Evolutionary conservation across 2,113 vertebrate species (phyloP).

Genomic region (Zeus faber): DNA sequence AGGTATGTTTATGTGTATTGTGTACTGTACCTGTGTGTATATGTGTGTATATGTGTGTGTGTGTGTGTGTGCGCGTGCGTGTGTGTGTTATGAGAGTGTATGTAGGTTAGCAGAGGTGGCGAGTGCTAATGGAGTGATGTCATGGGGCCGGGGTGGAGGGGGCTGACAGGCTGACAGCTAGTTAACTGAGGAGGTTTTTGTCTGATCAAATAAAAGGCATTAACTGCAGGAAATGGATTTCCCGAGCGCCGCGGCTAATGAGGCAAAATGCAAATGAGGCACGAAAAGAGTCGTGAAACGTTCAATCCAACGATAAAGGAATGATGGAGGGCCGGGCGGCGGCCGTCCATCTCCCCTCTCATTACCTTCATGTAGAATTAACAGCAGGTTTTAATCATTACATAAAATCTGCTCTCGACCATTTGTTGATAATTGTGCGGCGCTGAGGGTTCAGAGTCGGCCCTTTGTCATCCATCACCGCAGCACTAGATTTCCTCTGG

Average conservation of each 20-base stretch:
- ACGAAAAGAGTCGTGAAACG: constrained; percentile 62
- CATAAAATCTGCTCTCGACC: constrained; percentile 65
- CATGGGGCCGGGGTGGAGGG: constrained; percentile 33
- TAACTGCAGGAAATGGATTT: constrained; percentile 66
- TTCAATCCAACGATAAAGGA: constrained; percentile 73
- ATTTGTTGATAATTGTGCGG: constrained; percentile 71
- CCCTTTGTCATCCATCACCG: constrained; percentile 65
- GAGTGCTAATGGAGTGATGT: constrained; percentile 67
- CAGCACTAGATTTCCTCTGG: constrained; percentile 52
- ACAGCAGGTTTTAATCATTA: constrained; percentile 71
- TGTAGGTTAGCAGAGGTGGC: too few species aligned
- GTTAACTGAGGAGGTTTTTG: constrained; percentile 63
- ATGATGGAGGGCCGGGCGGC: constrained; percentile 66
- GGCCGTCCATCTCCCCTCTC: constrained; percentile 75
- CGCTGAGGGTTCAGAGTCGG: constrained; percentile 55
- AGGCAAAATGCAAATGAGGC: constrained; percentile 75
- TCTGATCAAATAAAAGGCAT: constrained; percentile 71
- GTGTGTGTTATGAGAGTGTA: constrained; percentile 7
- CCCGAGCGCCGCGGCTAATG: constrained; percentile 60
- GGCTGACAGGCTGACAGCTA: constrained; percentile 55
- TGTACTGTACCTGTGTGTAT: constrained; percentile 27
- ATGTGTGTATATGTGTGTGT: background rate
- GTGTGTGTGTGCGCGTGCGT: background rate
- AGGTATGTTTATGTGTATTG: constrained; percentile 29
- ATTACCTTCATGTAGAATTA: constrained; percentile 75